Percentiles rank a stretch among this genome's conserved stretches.
Conservation (phyloP, 2,888 invertebrate species). For the Amphipyra berbera region DNA sequence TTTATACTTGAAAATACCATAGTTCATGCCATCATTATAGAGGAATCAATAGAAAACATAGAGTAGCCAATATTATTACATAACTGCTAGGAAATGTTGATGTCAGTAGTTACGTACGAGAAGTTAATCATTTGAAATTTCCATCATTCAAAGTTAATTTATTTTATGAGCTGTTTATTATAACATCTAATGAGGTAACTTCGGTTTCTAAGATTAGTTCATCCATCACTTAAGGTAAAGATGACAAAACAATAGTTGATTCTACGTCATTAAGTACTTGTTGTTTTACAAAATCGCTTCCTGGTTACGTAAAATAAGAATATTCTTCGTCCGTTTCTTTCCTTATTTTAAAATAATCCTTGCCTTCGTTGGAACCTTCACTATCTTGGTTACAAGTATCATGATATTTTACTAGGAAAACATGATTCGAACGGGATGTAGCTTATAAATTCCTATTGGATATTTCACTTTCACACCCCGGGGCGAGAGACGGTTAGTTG, state of each 20-base stretch:
- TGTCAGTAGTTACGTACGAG: constrained; percentile 26
- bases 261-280: constrained; percentile 14
- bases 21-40: constrained; percentile 38
- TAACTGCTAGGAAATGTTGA: constrained; percentile 42
- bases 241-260: constrained; percentile 38
- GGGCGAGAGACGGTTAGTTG: constrained; percentile 7
- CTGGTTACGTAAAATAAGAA: constrained; percentile 27
- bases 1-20: constrained; percentile 23
- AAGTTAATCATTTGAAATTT: constrained; percentile 31
- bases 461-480: constrained; percentile 6
- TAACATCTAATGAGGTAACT: constrained; percentile 14
- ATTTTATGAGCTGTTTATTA: constrained; percentile 23
- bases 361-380: constrained; percentile 24
- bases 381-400: background rate
- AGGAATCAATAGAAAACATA: constrained; percentile 37
- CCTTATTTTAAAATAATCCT: constrained; percentile 13
- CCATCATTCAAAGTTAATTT: constrained; percentile 15
- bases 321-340: constrained; percentile 20
- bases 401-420: background rate
- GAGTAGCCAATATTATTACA: constrained; percentile 36
- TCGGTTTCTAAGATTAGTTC: constrained; percentile 16
- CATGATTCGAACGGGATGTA: background rate
- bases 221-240: constrained; percentile 17
- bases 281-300: constrained; percentile 32
- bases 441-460: constrained; percentile 4